These are phyloP conservation scores for rat (Rattus norvegicus) DNA, from an alignment of 2,113 vertebrate species.

Conservation along the genomic window GRCr8 NC_086032.1:37825001-37825500, in stretches of 20 bases:
- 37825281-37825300: not conserved
- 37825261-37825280: not conserved
- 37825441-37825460: not conserved
- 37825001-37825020: not conserved
- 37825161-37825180: not conserved
- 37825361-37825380: not conserved
- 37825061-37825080: not conserved
- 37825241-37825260: not conserved
- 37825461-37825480: not conserved
- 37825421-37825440: not conserved
- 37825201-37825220: no score
- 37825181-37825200: not conserved
- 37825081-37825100: not conserved
- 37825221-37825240: not conserved
- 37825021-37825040: not conserved
- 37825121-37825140: not conserved
- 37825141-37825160: not conserved
- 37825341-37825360: not conserved
- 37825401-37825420: not conserved
- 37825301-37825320: not conserved
- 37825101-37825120: not conserved
- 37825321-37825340: not conserved
- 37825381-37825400: no score
- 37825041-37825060: not conserved
- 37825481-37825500: not conserved